These are phyloP conservation scores for Abscondita cerata DNA, from an alignment of 2,888 invertebrate species.

Conservation along the genomic window DNA sequence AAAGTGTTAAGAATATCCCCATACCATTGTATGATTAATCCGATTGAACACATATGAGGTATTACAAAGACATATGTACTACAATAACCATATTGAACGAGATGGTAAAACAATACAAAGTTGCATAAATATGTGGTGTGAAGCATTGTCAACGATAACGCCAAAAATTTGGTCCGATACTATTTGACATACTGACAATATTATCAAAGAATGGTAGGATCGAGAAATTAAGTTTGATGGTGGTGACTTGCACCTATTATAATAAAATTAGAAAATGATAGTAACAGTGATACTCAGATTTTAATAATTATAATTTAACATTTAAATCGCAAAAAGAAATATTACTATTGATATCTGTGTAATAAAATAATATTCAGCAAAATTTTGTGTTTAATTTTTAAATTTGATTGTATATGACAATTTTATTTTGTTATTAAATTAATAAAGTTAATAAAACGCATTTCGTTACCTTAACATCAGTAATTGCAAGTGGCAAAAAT, in stretches of 20 bases:
- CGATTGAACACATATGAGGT: conserved; percentile 7
- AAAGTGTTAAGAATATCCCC: neutral
- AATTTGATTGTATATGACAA: no score
- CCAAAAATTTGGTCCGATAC: conserved; percentile 1
- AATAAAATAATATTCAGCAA: no score
- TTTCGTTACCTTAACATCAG: no score
- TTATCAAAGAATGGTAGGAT: neutral
- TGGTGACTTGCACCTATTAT: conserved; percentile 5
- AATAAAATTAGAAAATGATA: neutral
- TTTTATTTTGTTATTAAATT: no score
- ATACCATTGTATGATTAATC: conserved; percentile 13
- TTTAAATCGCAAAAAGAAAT: no score
- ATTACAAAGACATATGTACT: conserved; percentile 10
- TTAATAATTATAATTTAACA: no score
- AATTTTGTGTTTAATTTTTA: no score
- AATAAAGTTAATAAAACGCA: no score
- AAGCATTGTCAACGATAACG: neutral
- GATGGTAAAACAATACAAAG: neutral
- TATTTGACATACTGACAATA: neutral
- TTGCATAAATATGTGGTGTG: conserved; percentile 1
- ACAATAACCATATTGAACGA: conserved; percentile 7
- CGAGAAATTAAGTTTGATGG: neutral
- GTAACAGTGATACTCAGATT: no score
- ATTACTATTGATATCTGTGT: no score
- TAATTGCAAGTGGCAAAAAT: no score